These are phyloP conservation scores for Laodelphax striatellus DNA, from an alignment of 1,140 invertebrate species.

Conservation along the genomic window DNA sequence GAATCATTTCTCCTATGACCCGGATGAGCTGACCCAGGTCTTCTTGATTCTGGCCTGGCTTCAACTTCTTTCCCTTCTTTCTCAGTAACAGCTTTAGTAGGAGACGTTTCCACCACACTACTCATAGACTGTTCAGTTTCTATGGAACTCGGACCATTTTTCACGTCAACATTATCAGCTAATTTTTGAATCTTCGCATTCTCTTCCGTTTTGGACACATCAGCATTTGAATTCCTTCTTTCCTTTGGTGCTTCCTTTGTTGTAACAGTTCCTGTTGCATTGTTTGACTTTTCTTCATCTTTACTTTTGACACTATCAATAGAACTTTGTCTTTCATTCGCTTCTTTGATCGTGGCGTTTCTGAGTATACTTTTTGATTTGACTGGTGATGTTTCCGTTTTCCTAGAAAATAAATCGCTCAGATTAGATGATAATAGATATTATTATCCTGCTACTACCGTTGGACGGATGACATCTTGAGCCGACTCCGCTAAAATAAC, in stretches of 20 bases:
- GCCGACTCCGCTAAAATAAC: no score
- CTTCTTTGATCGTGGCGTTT: no score
- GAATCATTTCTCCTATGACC: not conserved
- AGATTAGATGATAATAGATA: no score
- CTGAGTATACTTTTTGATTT: no score
- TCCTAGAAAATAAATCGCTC: no score
- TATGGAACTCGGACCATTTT: not conserved
- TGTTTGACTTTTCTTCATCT: not conserved
- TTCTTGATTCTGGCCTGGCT: slow-evolving; percentile 9
- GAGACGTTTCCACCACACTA: not conserved
- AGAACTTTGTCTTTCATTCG: no score
- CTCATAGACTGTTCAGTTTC: not conserved
- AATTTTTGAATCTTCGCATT: slow-evolving; percentile 5
- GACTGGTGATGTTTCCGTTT: no score
- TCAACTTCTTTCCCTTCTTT: slow-evolving; percentile 24
- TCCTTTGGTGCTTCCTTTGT: not conserved
- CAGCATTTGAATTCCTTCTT: not conserved
- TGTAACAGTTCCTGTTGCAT: not conserved
- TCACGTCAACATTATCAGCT: not conserved
- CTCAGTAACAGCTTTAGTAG: not conserved
- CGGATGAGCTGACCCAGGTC: not conserved
- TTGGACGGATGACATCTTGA: no score
- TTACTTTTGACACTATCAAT: no score
- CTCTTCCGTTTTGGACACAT: not conserved
- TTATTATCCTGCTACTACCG: no score